A percentile compares a stretch with the other conserved stretches of the same genome.
These are phyloP conservation scores for Stichodactyla mertensii DNA, from an alignment of 64 coral and sea anemone genomes.

Conservation along the genomic window DNA sequence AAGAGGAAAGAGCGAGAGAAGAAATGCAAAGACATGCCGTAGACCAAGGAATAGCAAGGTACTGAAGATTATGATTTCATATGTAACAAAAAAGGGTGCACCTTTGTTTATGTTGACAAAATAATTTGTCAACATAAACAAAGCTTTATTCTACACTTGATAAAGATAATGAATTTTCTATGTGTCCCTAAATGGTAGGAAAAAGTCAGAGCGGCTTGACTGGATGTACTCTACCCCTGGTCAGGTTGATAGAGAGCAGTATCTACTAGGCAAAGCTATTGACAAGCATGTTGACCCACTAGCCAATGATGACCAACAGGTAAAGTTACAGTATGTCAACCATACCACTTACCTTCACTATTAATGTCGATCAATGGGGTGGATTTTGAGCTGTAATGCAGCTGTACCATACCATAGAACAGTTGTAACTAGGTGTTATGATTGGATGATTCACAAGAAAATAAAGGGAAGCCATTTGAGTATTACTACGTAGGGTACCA, in stretches of 20 bases:
- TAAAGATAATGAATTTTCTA: not conserved
- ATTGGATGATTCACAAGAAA: too few relatives aligned
- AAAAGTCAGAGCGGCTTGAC: conserved; percentile 91
- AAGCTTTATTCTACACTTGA: too few relatives aligned
- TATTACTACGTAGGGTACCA: too few relatives aligned
- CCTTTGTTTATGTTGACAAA: too few relatives aligned
- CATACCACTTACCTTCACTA: too few relatives aligned
- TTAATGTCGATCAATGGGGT: too few relatives aligned
- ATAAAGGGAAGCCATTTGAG: too few relatives aligned
- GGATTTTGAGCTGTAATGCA: too few relatives aligned
- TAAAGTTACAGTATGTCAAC: not conserved
- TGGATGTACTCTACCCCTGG: conserved; percentile 98
- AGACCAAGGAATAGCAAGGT: conserved; percentile 92
- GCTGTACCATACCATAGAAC: too few relatives aligned
- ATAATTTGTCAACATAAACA: too few relatives aligned
- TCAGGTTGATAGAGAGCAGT: conserved; percentile 82
- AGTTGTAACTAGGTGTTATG: too few relatives aligned
- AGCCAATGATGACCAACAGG: conserved; percentile 71
- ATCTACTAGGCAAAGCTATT: conserved; percentile 89
- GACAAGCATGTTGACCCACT: conserved; percentile 96
- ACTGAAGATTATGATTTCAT: not conserved
- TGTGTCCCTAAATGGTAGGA: conserved; percentile 22
- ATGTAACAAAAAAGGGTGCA: not conserved
- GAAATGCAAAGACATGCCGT: conserved; percentile 97
- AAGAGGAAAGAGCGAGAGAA: conserved; percentile 92